These are phyloP conservation scores for Agonopterix alstromeriana DNA, from an alignment of 2,888 invertebrate genomes.

Conservation along the genomic window DNA sequence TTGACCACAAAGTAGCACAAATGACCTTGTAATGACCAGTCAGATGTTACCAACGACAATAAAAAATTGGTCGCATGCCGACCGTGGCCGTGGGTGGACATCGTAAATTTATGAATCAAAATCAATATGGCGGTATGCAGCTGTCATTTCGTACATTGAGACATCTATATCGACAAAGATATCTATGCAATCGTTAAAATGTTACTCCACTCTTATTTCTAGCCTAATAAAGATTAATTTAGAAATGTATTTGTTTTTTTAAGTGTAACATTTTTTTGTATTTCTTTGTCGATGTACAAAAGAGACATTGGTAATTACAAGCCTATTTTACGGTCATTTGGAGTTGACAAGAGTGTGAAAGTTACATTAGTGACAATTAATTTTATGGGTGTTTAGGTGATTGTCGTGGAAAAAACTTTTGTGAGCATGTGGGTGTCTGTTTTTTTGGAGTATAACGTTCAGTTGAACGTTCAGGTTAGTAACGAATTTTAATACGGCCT, in stretches of 20 bases:
- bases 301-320: conserved; percentile 49
- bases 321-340: conserved; percentile 43
- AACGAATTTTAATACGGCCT: too few relatives aligned
- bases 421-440: conserved; percentile 42
- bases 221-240: conserved; percentile 19
- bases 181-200: conserved; percentile 1
- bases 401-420: conserved; percentile 61
- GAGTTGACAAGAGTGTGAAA: conserved; percentile 53
- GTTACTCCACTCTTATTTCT: conserved; percentile 1
- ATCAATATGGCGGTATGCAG: conserved; percentile 55
- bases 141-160: conserved; percentile 64
- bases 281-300: conserved; percentile 25
- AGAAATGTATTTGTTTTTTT: background rate
- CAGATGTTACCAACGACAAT: conserved; percentile 8
- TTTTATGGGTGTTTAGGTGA: conserved; percentile 60
- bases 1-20: conserved; percentile 2
- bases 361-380: conserved; percentile 56
- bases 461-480: too few relatives aligned
- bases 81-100: conserved; percentile 38
- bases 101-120: conserved; percentile 38
- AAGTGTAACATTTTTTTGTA: conserved; percentile 1
- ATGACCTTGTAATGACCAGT: conserved; percentile 32
- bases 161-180: conserved; percentile 34
- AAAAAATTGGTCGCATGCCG: conserved; percentile 33
- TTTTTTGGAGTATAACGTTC: too few relatives aligned